phyloP scores from a whole-genome alignment of 2,797 vertebrate genomes.

The Scleropages formosus region DNA sequence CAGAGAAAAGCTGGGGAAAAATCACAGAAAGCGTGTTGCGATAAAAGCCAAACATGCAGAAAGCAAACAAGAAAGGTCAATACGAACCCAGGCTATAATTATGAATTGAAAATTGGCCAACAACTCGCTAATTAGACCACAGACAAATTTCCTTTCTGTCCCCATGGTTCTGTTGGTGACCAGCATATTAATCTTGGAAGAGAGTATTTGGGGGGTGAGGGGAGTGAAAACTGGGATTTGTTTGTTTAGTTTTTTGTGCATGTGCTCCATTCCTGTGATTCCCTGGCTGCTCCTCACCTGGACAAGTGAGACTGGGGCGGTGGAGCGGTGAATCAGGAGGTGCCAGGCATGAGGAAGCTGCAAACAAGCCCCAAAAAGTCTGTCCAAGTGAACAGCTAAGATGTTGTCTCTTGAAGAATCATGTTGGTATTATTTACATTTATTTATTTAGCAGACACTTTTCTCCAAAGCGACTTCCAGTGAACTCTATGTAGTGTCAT shows the following conservation, averaged over 20 bases:
- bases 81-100: constrained; percentile 66
- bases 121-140: constrained; percentile 74
- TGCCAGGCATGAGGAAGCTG: constrained; percentile 45
- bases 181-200: constrained; percentile 68
- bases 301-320: too few relatives aligned
- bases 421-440: too few relatives aligned
- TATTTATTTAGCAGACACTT: too few relatives aligned
- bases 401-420: too few relatives aligned
- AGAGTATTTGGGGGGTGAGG: constrained; percentile 43
- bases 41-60: constrained; percentile 72
- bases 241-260: constrained; percentile 31
- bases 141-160: constrained; percentile 64
- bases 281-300: constrained; percentile 32
- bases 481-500: too few relatives aligned
- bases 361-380: constrained; percentile 44
- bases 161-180: constrained; percentile 57
- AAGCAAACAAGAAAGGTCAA: constrained; percentile 72
- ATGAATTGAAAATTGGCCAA: constrained; percentile 68
- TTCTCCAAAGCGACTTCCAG: too few relatives aligned
- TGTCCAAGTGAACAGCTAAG: too few relatives aligned
- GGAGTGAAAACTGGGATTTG: constrained; percentile 35
- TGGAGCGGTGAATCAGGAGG: constrained; percentile 36
- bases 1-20: not conserved
- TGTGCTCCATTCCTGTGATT: constrained; percentile 25
- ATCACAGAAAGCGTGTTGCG: constrained; percentile 64